Evolutionary conservation across 1,140 invertebrate species (phyloP).

Genomic region (Drosophila repleta): DNA sequence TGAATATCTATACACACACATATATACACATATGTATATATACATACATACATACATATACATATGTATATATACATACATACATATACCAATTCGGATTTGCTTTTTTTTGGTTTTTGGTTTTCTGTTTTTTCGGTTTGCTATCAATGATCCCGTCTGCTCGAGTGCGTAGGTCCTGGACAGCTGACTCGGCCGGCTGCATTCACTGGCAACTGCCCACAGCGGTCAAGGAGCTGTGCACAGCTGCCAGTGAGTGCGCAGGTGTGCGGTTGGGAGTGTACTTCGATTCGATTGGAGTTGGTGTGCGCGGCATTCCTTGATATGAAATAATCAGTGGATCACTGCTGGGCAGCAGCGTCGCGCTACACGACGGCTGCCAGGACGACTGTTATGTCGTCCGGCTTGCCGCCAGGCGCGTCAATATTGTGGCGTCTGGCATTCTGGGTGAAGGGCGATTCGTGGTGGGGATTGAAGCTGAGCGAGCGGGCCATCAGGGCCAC

Average conservation of each 20-base stretch:
- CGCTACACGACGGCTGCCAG: constrained; percentile 90
- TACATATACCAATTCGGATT: background rate
- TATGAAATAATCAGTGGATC: background rate
- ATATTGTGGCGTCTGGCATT: constrained; percentile 96
- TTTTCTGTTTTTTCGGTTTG: no score
- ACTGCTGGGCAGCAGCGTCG: background rate
- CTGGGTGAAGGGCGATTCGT: constrained; percentile 97
- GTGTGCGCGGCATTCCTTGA: background rate
- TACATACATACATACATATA: background rate
- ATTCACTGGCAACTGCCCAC: constrained; percentile 35
- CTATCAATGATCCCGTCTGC: background rate
- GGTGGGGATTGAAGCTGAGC: constrained; percentile 95
- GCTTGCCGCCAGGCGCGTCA: constrained; percentile 95
- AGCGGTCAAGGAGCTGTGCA: constrained; percentile 11
- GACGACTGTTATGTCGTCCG: constrained; percentile 98
- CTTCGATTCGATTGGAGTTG: no score
- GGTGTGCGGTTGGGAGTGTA: background rate
- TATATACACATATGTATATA: background rate
- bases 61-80: background rate
- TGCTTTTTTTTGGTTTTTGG: background rate
- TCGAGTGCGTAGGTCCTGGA: background rate
- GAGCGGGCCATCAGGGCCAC: constrained; percentile 97
- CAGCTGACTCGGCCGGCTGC: background rate
- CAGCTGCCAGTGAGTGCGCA: constrained; percentile 29
- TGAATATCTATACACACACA: no score